Evolutionary conservation across 2,888 invertebrate genomes (phyloP), one percentile per base, ranked within the genome.

Genomic region (Ligdia adustata): DNA sequence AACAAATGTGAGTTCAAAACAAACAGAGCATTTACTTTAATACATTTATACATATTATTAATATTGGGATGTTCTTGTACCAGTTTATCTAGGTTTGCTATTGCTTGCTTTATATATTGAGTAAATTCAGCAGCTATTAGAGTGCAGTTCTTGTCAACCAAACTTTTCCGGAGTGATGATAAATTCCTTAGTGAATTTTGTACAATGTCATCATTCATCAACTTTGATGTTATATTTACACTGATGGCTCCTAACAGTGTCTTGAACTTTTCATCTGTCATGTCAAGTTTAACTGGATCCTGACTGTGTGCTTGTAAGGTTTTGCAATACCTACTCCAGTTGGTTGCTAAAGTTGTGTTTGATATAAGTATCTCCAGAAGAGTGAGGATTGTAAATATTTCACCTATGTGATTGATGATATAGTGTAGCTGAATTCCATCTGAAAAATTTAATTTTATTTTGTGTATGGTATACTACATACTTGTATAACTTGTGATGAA

Each of bases 271-370:
- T 93, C 91, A 60, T 92, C 82, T 33, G 92, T 78, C 34, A 94
- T 76, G 49, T 92, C 88, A 66, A 94, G 91, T 71, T 92, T 90
- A 18, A 91, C 77, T 16, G 93, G 91, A 71, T 93, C 93, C 55
- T 93, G 93, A 42, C 92, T 88, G 16, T 95, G 91, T 16, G 93
- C 92, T 59, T 93, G 93, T 0, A 97, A 85, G 69, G 93, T 93
- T 78, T 95, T 93, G 69, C 94, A 93, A 69, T 96, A 98, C 15
- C 93, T 90, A 39, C 91, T 91, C 97, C 97, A 98, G 72, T 95
- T 95, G 14, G 73, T 66, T 32, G 74, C 48, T 27, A 89, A 52
- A 15, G 80, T 70, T 48, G 82, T 81, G 49, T 75, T 83, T 16
- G 84, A 80, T 64, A 66, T 93, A 84, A 89, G 60, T 26, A 82